These are phyloP conservation scores for Reinhardtius hippoglossoides DNA, from an alignment of 2,113 vertebrate species.

Conservation along the genomic window DNA sequence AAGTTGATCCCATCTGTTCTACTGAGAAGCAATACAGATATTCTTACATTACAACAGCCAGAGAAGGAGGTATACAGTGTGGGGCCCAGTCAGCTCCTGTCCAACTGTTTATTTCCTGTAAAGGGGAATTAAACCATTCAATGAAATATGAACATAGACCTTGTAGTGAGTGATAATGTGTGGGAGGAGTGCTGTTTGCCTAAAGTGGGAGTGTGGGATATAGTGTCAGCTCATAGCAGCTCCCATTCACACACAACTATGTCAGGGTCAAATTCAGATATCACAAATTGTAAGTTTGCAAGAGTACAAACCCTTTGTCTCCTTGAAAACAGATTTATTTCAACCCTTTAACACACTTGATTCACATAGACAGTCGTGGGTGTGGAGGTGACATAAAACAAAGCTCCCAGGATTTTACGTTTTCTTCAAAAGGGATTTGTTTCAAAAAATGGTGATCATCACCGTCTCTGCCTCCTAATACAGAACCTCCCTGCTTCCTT, in stretches of 20 bases:
- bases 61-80: not conserved
- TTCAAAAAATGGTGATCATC: not conserved
- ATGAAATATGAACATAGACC: constrained; percentile 42
- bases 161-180: constrained; percentile 31
- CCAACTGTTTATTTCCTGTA: constrained; percentile 9
- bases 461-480: constrained; percentile 1
- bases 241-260: constrained; percentile 1
- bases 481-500: constrained; percentile 20
- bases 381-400: not conserved
- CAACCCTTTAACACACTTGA: not conserved
- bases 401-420: not conserved
- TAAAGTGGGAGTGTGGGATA: constrained; percentile 1
- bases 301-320: not conserved
- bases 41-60: not conserved
- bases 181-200: constrained; percentile 21
- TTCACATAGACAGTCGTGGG: not conserved
- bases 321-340: constrained; percentile 1
- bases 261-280: not conserved
- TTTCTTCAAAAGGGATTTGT: constrained; percentile 5
- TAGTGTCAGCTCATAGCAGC: not conserved
- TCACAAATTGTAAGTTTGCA: not conserved
- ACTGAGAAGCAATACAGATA: not conserved
- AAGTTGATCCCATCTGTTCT: not conserved
- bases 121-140: constrained; percentile 34
- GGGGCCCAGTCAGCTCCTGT: not conserved